Conservation (phyloP, 1,140 invertebrate genomes). For the Pseudachorutes palmiensis region DNA sequence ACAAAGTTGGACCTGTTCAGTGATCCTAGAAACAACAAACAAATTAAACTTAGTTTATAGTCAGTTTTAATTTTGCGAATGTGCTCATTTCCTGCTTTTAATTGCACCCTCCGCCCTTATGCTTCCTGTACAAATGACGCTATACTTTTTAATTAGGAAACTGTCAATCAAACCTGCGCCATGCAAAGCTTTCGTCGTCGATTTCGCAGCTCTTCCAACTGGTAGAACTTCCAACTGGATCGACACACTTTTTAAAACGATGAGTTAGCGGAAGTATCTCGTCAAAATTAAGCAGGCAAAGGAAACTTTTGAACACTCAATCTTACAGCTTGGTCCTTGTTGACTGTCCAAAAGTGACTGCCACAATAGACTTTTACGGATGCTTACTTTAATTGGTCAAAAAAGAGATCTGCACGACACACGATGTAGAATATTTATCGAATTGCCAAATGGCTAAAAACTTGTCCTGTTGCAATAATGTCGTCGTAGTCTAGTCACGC, state of each 20-base stretch:
- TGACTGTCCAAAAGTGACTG: neutral
- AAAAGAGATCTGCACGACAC: constrained; percentile 1
- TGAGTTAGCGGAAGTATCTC: neutral
- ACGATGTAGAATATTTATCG: neutral
- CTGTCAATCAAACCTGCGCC: neutral
- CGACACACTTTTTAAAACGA: neutral
- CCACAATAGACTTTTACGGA: neutral
- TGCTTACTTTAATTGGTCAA: neutral
- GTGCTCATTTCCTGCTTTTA: neutral
- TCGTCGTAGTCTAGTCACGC: neutral
- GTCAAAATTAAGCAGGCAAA: neutral
- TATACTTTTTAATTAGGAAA: neutral
- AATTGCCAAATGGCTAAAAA: neutral
- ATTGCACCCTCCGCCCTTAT: no score
- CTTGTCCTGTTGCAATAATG: neutral
- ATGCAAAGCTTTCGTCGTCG: neutral
- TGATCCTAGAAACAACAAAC: constrained; percentile 29
- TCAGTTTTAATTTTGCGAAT: neutral
- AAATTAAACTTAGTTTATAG: no score
- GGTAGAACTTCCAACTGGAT: no score
- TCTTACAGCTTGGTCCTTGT: neutral
- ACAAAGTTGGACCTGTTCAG: constrained; percentile 36
- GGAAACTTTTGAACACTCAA: no score
- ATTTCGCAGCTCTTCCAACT: no score
- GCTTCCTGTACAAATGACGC: no score